Evolutionary conservation across 35 echinoderm and acorn worm genomes (phyloP), one percentile per base, ranked within the genome.

Genomic region (Ptychodera flava): DNA sequence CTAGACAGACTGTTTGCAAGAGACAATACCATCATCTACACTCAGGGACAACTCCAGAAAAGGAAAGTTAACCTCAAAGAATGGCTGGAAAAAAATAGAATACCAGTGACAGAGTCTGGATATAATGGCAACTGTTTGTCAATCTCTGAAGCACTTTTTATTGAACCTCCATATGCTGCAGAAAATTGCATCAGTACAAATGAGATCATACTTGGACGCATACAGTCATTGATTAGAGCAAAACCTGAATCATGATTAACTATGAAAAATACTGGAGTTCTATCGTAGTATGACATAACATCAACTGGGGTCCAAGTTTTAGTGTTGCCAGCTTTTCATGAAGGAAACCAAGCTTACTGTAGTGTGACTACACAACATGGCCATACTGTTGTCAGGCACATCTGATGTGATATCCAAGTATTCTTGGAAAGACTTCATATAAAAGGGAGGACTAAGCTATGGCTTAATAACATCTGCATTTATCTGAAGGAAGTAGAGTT

Each of bases 171-270:
- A 0, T 97, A 97, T 53, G 33, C 45, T 79, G 32, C 92, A 1
- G 91, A 97, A 30, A 97, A 97, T 79, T 97, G 94, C 79, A 22
- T 97, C 29, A 93, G 94, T 79, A 85, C 81, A 15, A 97, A 97
- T 83, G 94, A 97, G 78, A 97, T 97, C 28, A 97, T 97, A 30
- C 81, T 97, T 29, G 91, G 85, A 15, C 84, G 91, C 36, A 89
- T 97, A 35, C 94, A 97, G 78, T 82, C 89, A 0, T 53, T 97
- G 31, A 89, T 97, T 1, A 93, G 82, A 38, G 45, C 89, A 36
- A 93, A 90, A 88, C 91, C 92, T 15, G n/a, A 29, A 1, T 80
- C n/a, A 80, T 80, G 6, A 64, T 64, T 6, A 6, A 64, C 45
- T 22, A 12, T 12, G 22, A 12, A 64, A 64, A 22, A 64, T 64